Percentiles rank a stretch among this genome's conserved stretches.
Conservation (phyloP, 2,888 invertebrate species). For the Ormia ochracea region DNA sequence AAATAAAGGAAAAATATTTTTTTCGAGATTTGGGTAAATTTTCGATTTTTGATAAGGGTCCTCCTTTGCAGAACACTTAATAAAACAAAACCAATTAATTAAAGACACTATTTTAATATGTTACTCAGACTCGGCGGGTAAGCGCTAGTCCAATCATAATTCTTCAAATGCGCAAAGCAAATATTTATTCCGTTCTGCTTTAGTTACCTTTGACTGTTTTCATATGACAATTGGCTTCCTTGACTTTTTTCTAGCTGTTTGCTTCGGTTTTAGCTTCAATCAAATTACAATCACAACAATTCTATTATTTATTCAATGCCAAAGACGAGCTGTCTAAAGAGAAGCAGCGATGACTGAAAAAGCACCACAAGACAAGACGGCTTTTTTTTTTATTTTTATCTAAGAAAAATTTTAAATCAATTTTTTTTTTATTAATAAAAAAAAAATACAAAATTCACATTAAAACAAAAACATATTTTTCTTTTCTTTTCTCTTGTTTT, state of each 20-base stretch:
- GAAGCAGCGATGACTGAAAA: not conserved
- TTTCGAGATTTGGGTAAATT: too few relatives aligned
- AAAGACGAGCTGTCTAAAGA: conserved; percentile 32
- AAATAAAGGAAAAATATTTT: too few relatives aligned
- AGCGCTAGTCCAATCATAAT: too few relatives aligned
- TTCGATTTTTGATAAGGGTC: too few relatives aligned
- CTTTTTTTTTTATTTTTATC: not conserved
- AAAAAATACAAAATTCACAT: not conserved
- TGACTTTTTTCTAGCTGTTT: not conserved
- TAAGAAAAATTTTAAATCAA: not conserved
- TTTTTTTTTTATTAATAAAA: conserved; percentile 5
- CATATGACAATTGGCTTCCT: conserved; percentile 16
- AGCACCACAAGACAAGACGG: not conserved
- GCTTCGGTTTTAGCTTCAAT: not conserved
- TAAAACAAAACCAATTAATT: too few relatives aligned
- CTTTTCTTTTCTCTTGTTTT: too few relatives aligned
- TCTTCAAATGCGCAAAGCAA: too few relatives aligned
- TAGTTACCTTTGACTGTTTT: conserved; percentile 5
- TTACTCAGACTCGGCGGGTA: too few relatives aligned
- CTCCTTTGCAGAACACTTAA: too few relatives aligned
- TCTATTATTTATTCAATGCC: conserved; percentile 50
- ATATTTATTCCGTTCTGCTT: not conserved
- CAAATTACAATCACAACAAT: conserved; percentile 7
- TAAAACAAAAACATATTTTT: not conserved
- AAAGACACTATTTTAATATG: too few relatives aligned